Conservation (phyloP, 2,113 vertebrate genomes). For the Dipodomys merriami region DNA sequence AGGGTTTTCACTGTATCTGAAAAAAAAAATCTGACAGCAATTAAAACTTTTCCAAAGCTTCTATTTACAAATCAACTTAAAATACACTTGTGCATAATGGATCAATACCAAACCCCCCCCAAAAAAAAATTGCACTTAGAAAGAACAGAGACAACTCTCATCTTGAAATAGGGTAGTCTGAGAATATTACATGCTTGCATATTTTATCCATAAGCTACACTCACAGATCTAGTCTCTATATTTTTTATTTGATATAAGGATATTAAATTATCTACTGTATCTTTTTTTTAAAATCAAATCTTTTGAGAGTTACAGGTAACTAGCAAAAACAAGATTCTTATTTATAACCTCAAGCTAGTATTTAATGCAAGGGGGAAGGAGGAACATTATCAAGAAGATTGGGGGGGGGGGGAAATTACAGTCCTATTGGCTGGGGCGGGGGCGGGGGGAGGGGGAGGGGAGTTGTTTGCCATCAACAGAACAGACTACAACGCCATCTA, state of each 20-base stretch:
- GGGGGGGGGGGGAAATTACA: too few species aligned
- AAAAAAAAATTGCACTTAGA: slow-evolving; percentile 32
- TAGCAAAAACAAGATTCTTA: slow-evolving; percentile 82
- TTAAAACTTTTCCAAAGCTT: slow-evolving; percentile 57
- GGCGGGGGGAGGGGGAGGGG: background rate
- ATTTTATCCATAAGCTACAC: slow-evolving; percentile 64
- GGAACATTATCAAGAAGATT: slow-evolving; percentile 74
- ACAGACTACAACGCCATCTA: slow-evolving; percentile 86
- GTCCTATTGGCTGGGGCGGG: slow-evolving; percentile 28
- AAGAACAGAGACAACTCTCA: slow-evolving; percentile 53
- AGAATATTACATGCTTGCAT: slow-evolving; percentile 68
- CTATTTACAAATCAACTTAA: background rate
- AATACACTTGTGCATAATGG: background rate
- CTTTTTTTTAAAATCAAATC: slow-evolving; percentile 74
- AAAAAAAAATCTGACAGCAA: background rate
- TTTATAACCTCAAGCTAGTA: slow-evolving; percentile 85
- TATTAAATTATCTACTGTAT: slow-evolving; percentile 77
- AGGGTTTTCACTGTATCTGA: background rate
- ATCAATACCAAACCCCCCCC: background rate
- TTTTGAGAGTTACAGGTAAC: slow-evolving; percentile 81
- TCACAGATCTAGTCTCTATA: slow-evolving; percentile 59
- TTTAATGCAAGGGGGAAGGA: slow-evolving; percentile 79
- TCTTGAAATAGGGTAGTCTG: slow-evolving; percentile 43
- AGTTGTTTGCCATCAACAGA: slow-evolving; percentile 37
- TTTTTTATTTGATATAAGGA: slow-evolving; percentile 70